Conservation (phyloP, 2,797 vertebrate species). For the Sebastes goodei region DNA sequence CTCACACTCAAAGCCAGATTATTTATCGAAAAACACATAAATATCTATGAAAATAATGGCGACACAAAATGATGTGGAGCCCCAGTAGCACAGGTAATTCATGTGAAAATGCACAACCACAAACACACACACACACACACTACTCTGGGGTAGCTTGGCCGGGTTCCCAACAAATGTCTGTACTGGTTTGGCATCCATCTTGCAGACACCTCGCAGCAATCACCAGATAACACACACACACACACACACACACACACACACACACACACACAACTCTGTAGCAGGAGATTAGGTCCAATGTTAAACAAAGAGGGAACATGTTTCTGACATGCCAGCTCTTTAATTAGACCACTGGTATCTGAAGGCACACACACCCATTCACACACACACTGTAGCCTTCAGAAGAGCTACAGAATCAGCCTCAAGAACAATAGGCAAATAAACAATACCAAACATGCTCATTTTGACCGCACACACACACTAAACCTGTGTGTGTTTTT, state of each 20-base stretch:
- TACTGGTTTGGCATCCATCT: conserved; percentile 57
- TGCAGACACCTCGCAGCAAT: conserved; percentile 57
- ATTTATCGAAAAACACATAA: not conserved
- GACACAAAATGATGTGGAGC: not conserved
- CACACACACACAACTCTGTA: conserved; percentile 35
- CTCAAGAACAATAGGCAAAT: not conserved
- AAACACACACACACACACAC: not conserved
- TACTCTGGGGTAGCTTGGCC: conserved; percentile 29
- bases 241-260: not conserved
- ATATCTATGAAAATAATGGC: conserved; percentile 11
- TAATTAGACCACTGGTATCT: conserved; percentile 73
- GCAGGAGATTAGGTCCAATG: conserved; percentile 71
- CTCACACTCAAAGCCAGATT: not conserved
- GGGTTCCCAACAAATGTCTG: conserved; percentile 49
- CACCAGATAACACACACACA: conserved; percentile 6
- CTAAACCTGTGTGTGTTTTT: conserved; percentile 5
- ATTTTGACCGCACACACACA: not conserved
- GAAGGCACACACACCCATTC: not conserved
- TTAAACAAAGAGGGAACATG: conserved; percentile 74
- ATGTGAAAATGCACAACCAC: not conserved
- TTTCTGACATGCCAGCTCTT: conserved; percentile 70
- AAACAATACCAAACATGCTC: not conserved
- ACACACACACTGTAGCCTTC: not conserved
- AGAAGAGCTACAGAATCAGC: not conserved
- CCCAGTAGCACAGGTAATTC: not conserved